These are phyloP conservation scores for Galerucella nymphaeae DNA, from an alignment of 2,888 invertebrate species.

Conservation along the genomic window DNA sequence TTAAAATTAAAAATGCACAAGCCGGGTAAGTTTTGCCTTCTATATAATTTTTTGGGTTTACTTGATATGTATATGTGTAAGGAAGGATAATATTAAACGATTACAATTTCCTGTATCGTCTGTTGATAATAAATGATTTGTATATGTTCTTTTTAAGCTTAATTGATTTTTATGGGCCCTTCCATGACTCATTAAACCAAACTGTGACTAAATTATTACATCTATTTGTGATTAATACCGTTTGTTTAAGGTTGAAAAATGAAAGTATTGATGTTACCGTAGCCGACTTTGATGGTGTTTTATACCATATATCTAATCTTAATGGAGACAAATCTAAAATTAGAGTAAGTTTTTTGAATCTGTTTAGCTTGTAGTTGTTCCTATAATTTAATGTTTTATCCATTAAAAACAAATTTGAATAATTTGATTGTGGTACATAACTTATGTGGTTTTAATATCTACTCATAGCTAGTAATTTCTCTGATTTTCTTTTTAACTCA, in stretches of 20 bases:
- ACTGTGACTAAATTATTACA: slow-evolving; percentile 17
- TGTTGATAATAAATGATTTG: slow-evolving; percentile 20
- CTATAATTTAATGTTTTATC: no score
- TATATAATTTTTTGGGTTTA: slow-evolving; percentile 17
- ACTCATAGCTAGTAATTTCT: no score
- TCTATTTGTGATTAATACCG: slow-evolving; percentile 27
- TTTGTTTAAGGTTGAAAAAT: slow-evolving; percentile 84
- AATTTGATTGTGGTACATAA: no score
- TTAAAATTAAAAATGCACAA: slow-evolving; percentile 95
- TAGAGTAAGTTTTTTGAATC: slow-evolving; percentile 76
- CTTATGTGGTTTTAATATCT: no score
- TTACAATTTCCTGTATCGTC: slow-evolving; percentile 39
- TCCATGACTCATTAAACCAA: slow-evolving; percentile 37
- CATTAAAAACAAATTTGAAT: no score
- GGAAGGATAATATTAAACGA: slow-evolving; percentile 35
- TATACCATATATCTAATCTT: slow-evolving; percentile 98
- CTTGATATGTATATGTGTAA: slow-evolving; percentile 26
- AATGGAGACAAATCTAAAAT: slow-evolving; percentile 97
- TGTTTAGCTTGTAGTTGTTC: background rate
- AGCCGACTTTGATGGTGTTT: slow-evolving; percentile 98
- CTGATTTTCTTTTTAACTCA: no score
- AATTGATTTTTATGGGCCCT: slow-evolving; percentile 6
- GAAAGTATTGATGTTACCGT: slow-evolving; percentile 94
- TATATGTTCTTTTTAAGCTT: background rate
- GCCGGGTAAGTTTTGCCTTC: slow-evolving; percentile 82